phyloP scores from a whole-genome alignment of 2,797 vertebrate species.

The Linurgus olivaceus region DNA sequence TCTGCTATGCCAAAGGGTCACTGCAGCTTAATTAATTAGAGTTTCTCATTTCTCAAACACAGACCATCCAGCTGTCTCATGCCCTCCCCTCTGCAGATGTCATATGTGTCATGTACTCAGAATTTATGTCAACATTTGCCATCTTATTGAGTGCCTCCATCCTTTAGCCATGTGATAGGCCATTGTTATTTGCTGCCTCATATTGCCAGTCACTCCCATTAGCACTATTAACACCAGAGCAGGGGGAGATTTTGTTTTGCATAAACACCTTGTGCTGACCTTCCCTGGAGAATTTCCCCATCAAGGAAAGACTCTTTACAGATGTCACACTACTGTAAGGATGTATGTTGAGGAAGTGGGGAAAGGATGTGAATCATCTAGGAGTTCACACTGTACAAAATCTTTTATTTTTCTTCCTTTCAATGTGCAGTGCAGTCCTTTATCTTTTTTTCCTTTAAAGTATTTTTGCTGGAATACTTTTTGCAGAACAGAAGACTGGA shows the following conservation, averaged over 20 bases:
- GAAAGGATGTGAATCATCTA: conserved; percentile 3
- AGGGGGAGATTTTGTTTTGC: not conserved
- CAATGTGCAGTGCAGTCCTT: not conserved
- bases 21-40: conserved; percentile 25
- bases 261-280: conserved; percentile 12
- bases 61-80: not conserved
- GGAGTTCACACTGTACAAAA: not conserved
- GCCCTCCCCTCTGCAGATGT: not conserved
- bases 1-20: not conserved
- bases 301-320: not conserved
- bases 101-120: not conserved
- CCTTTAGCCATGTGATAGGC: not conserved
- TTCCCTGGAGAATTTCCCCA: not conserved
- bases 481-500: conserved; percentile 53
- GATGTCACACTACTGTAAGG: not conserved
- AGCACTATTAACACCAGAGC: not conserved
- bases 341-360: not conserved
- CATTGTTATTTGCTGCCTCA: not conserved
- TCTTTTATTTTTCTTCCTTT: not conserved
- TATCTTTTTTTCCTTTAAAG: not conserved
- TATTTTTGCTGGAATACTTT: conserved; percentile 52
- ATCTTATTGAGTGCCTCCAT: not conserved
- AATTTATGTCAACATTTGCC: conserved; percentile 47
- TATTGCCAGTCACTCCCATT: not conserved
- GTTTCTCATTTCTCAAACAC: conserved; percentile 16